Evolutionary conservation across 2,888 invertebrate species (phyloP), one percentile per base, ranked within the genome.

Genomic region (Empis livida): DNA sequence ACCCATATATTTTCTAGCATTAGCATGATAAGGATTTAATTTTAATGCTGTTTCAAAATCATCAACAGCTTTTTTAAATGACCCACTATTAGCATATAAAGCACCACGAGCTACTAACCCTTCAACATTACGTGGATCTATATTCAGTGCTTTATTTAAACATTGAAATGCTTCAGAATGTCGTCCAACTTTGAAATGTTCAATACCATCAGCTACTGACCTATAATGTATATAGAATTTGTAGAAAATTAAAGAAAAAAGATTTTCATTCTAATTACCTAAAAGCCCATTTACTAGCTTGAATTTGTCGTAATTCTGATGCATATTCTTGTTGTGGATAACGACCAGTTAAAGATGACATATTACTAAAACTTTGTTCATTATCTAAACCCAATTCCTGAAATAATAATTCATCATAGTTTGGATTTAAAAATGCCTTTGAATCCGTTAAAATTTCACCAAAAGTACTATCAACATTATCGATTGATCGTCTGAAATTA

Each of bases 81-180:
- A 91, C 53, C 92, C 92, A 62, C 88, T 89, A 66, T 95, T 95
- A 11, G 95, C 95, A 65, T 89, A 92, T 58, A 93, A 71, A 23
- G 92, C 92, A 53, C 92, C 93, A 61, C 92, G 78, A 1, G 93
- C 93, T 2, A 93, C 92, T 48, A 92, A 73, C 23, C 91, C 93
- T 71, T 93, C 93, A 2, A 92, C 90, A 70, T 93, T 93, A 57
- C 85, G 78, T 1, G 90, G 84, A 70, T 93, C 93, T 58, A 93
- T 93, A 64, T 81, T 87, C 44, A 96, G 71, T 5, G 95, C 96
- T 68, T 90, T 91, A 68, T 93, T 93, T 40, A 93, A 75, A 63
- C 91, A 91, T 65, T 92, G 92, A 71, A 94, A 90, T 35, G 95
- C 95, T 73, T 96, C 95, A 0, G 89, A 84, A 67, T 91, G 91